These are phyloP conservation scores for Lucifuga dentata DNA, from an alignment of 2,113 vertebrate species.

Conservation along the genomic window DNA sequence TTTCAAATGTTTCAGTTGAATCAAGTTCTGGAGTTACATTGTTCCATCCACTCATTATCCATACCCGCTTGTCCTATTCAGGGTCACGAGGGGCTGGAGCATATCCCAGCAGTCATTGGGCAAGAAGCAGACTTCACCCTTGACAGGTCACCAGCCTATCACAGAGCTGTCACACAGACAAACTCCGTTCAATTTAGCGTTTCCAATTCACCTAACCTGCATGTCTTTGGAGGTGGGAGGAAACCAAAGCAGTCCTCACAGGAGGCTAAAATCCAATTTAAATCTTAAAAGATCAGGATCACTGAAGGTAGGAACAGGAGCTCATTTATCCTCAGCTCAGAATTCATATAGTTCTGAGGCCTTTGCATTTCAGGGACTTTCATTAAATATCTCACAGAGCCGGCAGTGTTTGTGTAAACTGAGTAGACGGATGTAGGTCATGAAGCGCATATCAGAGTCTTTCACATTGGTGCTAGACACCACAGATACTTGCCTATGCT, in stretches of 20 bases:
- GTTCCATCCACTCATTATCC: too few species aligned
- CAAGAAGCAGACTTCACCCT: too few species aligned
- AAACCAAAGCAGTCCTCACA: slow-evolving; percentile 8
- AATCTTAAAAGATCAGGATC: slow-evolving; percentile 6
- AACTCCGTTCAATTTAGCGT: too few species aligned
- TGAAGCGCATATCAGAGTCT: background rate
- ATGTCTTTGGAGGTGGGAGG: too few species aligned
- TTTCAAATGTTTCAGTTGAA: slow-evolving; percentile 1
- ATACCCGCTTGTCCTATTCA: too few species aligned
- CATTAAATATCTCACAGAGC: background rate
- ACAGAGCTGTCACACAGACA: too few species aligned
- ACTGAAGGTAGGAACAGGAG: slow-evolving; percentile 6
- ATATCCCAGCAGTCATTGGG: too few species aligned
- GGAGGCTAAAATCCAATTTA: slow-evolving; percentile 15
- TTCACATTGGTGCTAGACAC: background rate
- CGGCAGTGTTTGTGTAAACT: background rate
- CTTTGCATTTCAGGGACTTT: background rate
- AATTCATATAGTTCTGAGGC: background rate
- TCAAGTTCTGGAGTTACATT: too few species aligned
- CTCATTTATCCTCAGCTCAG: background rate
- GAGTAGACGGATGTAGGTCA: slow-evolving; percentile 13
- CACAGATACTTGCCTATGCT: background rate
- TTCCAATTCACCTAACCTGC: too few species aligned
- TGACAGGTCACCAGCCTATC: too few species aligned
- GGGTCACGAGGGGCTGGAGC: too few species aligned